These are phyloP conservation scores for Hippolais icterina DNA, from an alignment of 2,113 vertebrate species.

Conservation along the genomic window DNA sequence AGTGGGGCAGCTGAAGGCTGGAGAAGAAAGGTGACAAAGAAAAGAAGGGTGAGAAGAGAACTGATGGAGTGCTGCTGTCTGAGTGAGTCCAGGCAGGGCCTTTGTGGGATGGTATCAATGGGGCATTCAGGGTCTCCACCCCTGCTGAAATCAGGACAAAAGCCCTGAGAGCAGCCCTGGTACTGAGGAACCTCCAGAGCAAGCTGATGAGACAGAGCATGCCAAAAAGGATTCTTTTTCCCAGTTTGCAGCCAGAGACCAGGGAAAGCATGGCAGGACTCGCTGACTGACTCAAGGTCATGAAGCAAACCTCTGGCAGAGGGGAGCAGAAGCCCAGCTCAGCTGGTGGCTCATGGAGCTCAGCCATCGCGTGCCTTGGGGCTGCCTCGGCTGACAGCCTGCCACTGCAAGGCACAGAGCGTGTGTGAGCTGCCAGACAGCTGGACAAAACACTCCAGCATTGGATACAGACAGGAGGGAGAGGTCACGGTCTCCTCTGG, in stretches of 20 bases:
- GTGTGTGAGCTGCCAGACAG: not conserved
- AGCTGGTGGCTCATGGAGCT: slow-evolving; percentile 19
- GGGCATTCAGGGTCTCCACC: not conserved
- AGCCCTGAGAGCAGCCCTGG: not conserved
- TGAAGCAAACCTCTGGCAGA: not conserved
- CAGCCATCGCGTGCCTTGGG: not conserved
- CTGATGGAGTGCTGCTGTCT: rapidly evolving
- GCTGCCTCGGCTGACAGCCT: not conserved
- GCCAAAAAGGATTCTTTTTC: not conserved
- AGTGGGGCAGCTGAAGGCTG: not conserved
- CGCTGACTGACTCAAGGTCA: not conserved
- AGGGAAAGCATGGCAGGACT: not conserved
- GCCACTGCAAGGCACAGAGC: not conserved
- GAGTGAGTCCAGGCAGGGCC: not conserved
- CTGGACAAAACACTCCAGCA: not conserved
- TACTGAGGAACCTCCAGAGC: not conserved
- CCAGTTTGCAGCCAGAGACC: not conserved
- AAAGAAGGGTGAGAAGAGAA: not conserved
- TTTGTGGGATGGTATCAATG: not conserved
- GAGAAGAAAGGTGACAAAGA: not conserved
- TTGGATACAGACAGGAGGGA: not conserved
- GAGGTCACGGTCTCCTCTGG: not conserved
- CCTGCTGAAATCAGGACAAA: not conserved
- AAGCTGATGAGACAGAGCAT: not conserved
- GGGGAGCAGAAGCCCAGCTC: slow-evolving; percentile 1